Evolutionary conservation across 1,140 invertebrate genomes (phyloP), one percentile per base, ranked within the genome.

Genomic region (Drosophila malerkotliana): DNA sequence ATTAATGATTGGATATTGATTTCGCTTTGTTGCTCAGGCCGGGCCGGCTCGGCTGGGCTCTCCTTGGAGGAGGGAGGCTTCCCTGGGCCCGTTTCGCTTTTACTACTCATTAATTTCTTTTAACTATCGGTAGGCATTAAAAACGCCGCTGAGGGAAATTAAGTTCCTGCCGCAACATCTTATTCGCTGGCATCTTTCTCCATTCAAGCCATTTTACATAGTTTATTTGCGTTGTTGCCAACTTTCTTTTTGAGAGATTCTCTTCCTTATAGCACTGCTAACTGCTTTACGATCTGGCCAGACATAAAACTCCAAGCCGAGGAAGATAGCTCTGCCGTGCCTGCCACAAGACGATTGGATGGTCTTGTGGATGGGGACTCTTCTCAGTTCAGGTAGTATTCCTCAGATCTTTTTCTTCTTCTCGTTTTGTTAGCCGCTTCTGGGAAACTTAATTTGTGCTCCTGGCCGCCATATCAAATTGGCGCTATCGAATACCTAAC

Each of bases 1-100:
- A 88, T 88, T 89, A 87, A 87, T 87, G 83, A 87, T 87, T 87
- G 84, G 84, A 89, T 88, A 88, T 88, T 88, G 83, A 88, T 89
- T 88, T 85, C 63, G 73, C 32, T 39, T 49, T 58, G 41, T 26
- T 37, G 54, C 18, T 26, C 45, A 18, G 41, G 18, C 18, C 18
- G 21, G 21, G 2, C 3, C 21, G 21, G 21, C 21, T 21, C 21
- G 21, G 21, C 21, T 21, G 21, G 21, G 21, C 21, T 21, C 21
- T 21, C 21, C 3, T 21, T 21, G 21, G 21, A 21, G 21, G 21
- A 21, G 18, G 18, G 18, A 32, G 37, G 34, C 21, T 59, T 37
- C 32, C 47, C 41, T 55, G 34, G 28, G 15, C 37, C 32, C 32
- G 54, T 44, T 61, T 57, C 61, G 72, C 61, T 67, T 76, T 76